phyloP scores from a whole-genome alignment of 1,140 invertebrate species.

The Proales similis region DNA sequence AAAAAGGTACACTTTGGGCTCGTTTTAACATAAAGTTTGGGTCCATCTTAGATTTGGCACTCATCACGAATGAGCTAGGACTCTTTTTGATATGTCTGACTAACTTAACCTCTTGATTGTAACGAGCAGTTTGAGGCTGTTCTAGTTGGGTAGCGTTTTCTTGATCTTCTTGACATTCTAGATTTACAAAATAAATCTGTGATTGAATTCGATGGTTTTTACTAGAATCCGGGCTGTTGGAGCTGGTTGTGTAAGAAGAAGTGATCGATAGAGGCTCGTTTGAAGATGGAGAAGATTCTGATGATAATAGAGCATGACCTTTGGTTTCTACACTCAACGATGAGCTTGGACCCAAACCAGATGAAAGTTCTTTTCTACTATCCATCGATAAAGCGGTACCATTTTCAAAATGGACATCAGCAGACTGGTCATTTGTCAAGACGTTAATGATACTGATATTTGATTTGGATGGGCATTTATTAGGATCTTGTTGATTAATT shows the following conservation, averaged over 20 bases:
- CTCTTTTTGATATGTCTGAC: conserved; percentile 13
- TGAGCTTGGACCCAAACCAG: too few relatives aligned
- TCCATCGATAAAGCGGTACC: too few relatives aligned
- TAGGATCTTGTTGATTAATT: neutral
- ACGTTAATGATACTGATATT: conserved; percentile 8
- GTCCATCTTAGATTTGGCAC: too few relatives aligned
- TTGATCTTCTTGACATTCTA: conserved; percentile 21
- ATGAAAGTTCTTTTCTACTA: neutral
- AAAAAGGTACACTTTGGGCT: too few relatives aligned
- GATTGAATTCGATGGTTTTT: conserved; percentile 21
- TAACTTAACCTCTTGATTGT: too few relatives aligned
- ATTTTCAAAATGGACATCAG: conserved; percentile 15
- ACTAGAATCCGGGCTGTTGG: neutral
- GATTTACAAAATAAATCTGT: conserved; percentile 1
- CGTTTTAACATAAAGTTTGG: too few relatives aligned
- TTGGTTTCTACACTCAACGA: too few relatives aligned
- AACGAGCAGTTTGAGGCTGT: too few relatives aligned
- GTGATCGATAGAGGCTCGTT: too few relatives aligned
- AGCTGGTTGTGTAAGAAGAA: neutral
- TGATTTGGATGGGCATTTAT: neutral
- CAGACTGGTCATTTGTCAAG: conserved; percentile 5
- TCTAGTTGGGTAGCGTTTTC: neutral
- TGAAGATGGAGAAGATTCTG: too few relatives aligned
- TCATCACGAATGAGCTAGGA: conserved; percentile 15
- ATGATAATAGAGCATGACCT: too few relatives aligned